These are phyloP conservation scores for Pteropus rufus DNA, from an alignment of 2,797 vertebrate genomes.

Conservation along the genomic window DNA sequence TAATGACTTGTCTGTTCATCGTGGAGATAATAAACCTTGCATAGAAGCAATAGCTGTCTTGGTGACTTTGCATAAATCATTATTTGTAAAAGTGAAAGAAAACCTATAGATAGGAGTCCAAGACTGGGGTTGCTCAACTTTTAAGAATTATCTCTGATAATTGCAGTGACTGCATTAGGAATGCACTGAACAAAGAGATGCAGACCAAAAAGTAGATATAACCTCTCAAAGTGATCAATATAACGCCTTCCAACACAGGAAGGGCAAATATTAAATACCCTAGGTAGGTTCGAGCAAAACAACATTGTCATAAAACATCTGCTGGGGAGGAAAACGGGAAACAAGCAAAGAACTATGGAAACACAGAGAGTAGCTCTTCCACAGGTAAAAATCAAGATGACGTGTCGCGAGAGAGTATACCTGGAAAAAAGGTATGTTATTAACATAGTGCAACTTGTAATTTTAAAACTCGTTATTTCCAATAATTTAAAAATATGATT, in stretches of 20 bases:
- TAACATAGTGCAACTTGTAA: neutral
- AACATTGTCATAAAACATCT: neutral
- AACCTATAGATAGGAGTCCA: constrained; percentile 75
- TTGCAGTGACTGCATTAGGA: constrained; percentile 59
- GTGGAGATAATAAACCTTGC: constrained; percentile 84
- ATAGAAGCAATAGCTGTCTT: constrained; percentile 79
- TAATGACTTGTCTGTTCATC: constrained; percentile 84
- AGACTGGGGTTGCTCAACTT: constrained; percentile 64
- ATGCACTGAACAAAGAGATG: constrained; percentile 64
- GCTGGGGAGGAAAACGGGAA: neutral
- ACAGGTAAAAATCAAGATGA: constrained; percentile 42
- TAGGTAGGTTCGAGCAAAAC: constrained; percentile 54
- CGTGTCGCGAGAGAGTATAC: neutral
- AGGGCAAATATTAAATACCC: constrained; percentile 67
- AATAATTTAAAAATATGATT: constrained; percentile 2
- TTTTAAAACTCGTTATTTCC: constrained; percentile 29
- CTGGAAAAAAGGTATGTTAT: neutral
- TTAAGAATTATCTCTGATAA: constrained; percentile 70
- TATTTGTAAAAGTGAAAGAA: constrained; percentile 82
- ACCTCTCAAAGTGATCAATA: constrained; percentile 69
- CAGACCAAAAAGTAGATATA: constrained; percentile 69
- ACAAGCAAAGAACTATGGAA: neutral
- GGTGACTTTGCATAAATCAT: constrained; percentile 84
- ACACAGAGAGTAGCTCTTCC: neutral
- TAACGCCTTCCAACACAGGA: constrained; percentile 44